A percentile compares a stretch with the other conserved stretches of the same genome.
These are phyloP conservation scores for Sisyra nigra DNA, from an alignment of 2,888 invertebrate species.

Conservation along the genomic window DNA sequence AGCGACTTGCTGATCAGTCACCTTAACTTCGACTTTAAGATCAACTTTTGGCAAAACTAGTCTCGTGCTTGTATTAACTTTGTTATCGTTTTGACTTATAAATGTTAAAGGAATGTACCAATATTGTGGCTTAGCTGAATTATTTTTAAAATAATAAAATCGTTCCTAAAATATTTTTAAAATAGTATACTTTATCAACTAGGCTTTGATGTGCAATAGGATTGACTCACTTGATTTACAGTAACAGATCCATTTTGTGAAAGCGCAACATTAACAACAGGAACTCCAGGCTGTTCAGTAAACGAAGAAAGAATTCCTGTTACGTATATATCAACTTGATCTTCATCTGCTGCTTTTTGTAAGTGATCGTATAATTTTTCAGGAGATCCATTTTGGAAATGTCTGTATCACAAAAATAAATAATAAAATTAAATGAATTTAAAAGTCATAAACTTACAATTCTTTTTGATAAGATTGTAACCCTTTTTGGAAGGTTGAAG, in stretches of 20 bases:
- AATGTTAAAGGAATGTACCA: too few relatives aligned
- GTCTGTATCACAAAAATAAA: slow-evolving; percentile 22
- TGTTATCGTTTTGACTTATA: too few relatives aligned
- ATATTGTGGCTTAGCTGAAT: too few relatives aligned
- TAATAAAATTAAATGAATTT: neutral
- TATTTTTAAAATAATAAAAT: too few relatives aligned
- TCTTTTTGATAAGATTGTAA: slow-evolving; percentile 35
- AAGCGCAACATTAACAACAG: slow-evolving; percentile 31
- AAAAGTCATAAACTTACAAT: slow-evolving; percentile 26
- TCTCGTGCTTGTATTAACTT: too few relatives aligned
- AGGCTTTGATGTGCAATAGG: neutral
- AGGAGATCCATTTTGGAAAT: slow-evolving; percentile 29
- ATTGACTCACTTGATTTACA: too few relatives aligned
- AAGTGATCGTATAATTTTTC: slow-evolving; percentile 32
- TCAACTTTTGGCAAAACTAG: too few relatives aligned
- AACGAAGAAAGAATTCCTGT: slow-evolving; percentile 39
- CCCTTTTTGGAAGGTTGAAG: slow-evolving; percentile 32
- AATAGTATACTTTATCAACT: too few relatives aligned
- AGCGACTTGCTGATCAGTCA: too few relatives aligned
- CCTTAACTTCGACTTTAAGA: too few relatives aligned
- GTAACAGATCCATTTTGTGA: too few relatives aligned
- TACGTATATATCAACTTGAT: slow-evolving; percentile 17
- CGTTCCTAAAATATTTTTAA: too few relatives aligned
- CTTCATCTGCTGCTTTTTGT: slow-evolving; percentile 14
- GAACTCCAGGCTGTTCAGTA: slow-evolving; percentile 42